phyloP scores from a whole-genome alignment of 2,113 vertebrate species.

The Indri indri region DNA sequence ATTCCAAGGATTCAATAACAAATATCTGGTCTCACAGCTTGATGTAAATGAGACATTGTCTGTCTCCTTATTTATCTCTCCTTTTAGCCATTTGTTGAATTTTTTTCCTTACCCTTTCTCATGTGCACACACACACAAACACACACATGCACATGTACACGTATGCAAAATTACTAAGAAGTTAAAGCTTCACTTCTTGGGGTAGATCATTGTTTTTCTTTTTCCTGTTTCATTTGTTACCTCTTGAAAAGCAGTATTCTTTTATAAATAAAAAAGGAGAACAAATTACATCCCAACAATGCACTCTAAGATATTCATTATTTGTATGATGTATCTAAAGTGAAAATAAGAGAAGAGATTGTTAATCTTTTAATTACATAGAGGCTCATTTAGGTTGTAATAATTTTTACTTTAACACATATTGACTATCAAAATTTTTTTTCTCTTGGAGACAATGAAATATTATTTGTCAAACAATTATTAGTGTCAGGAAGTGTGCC shows the following conservation, averaged over 20 bases:
- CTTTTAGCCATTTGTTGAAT: background rate
- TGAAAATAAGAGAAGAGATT: background rate
- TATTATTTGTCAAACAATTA: constrained; percentile 14
- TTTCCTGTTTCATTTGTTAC: background rate
- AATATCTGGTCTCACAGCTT: constrained; percentile 48
- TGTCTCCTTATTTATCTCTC: background rate
- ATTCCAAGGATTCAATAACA: constrained; percentile 63
- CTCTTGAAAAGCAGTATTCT: constrained; percentile 1
- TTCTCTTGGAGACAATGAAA: background rate
- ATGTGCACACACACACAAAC: too few species aligned
- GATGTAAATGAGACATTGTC: constrained; percentile 59
- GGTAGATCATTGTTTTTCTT: background rate
- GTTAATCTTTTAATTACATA: background rate
- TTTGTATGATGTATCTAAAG: background rate
- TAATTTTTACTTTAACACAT: background rate
- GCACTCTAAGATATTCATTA: background rate
- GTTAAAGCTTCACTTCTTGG: constrained; percentile 4
- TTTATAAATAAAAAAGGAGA: background rate
- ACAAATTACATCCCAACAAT: background rate
- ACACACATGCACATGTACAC: background rate
- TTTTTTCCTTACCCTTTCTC: background rate
- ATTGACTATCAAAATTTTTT: background rate
- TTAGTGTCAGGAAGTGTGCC: background rate
- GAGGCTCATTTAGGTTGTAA: background rate
- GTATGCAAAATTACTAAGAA: background rate